phyloP scores from a whole-genome alignment of 2,888 invertebrate species.

The Sialis fuliginosa region DNA sequence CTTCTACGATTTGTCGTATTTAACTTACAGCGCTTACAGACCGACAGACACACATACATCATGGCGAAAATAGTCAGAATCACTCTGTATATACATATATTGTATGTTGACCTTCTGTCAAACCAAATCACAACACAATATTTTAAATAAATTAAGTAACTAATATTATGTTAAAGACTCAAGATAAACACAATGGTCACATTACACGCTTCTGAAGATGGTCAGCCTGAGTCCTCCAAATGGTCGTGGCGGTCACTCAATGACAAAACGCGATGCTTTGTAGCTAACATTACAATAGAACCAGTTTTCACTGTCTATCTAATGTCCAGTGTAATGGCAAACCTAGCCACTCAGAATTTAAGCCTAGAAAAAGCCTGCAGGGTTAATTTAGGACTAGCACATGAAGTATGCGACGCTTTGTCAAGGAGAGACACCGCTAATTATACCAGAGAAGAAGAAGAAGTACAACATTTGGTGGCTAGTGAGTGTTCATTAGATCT shows the following conservation, averaged over 20 bases:
- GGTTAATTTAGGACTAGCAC: constrained; percentile 57
- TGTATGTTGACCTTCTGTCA: no score
- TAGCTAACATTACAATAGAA: constrained; percentile 53
- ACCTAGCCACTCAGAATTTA: constrained; percentile 66
- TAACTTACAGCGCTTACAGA: no score
- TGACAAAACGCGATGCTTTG: constrained; percentile 36
- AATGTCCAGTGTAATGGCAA: constrained; percentile 41
- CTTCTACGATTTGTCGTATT: no score
- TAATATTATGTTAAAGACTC: no score
- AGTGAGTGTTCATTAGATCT: not conserved
- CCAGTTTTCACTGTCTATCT: constrained; percentile 60
- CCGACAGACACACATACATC: no score
- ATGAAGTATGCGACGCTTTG: constrained; percentile 58
- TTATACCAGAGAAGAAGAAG: constrained; percentile 40
- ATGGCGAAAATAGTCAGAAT: no score
- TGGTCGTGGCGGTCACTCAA: constrained; percentile 20
- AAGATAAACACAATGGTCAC: no score
- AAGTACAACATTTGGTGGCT: constrained; percentile 35
- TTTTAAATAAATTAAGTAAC: no score
- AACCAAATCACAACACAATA: no score
- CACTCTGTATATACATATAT: no score
- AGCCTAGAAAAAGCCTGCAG: constrained; percentile 76
- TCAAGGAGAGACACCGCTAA: constrained; percentile 52
- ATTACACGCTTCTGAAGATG: no score
- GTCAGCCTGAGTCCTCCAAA: no score